Base-by-base conservation (phyloP, 2,888 invertebrate genomes). In the Parelbella ahira region DNA sequence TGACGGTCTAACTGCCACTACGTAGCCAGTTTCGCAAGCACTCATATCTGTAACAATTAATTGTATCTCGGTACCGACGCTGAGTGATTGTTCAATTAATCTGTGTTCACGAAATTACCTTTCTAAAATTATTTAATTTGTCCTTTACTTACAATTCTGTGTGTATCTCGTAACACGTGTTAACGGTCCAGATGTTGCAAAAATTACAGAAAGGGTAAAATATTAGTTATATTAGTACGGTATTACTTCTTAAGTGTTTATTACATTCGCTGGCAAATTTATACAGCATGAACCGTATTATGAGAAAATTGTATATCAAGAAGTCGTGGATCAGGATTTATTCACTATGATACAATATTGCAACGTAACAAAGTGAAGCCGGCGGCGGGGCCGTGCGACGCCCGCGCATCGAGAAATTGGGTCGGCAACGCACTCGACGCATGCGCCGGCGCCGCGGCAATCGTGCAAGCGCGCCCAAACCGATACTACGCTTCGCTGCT, bases 361-460 rank as follows among this genome's bases (percentile, higher is more conserved):
- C 24, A 39, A 12, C 25, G 34, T 39, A 32, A 25, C 24, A 32
- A 25, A 32, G 24, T 23, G 19, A 19, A 30, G 15, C n/a, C n/a
- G n/a, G n/a, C 15, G 11, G 8, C 38, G 24, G 45, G 39, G 44
- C 42, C 47, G 47, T 45, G 48, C 48, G 49, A 53, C 55, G 54
- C 51, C 49, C 45, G 49, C 51, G 48, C 65, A 62, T 51, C 54
- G 50, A 47, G 49, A 61, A 77, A 74, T 69, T 75, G 60, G 77
- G 76, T 77, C 77, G 70, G 39, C 51, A 53, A 55, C 58, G 58
- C 60, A 53, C 58, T 49, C 56, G 54, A 52, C 49, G 54, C 58
- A 54, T 63, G 71, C 75, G 80, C 74, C 68, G 77, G 77, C 79
- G 79, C 73, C 72, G 71, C n/a, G n/a, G 60, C 55, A 62, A 56